These are phyloP conservation scores for Monodelphis domestica DNA, from an alignment of 2,797 vertebrate species.

Conservation along the genomic window DNA sequence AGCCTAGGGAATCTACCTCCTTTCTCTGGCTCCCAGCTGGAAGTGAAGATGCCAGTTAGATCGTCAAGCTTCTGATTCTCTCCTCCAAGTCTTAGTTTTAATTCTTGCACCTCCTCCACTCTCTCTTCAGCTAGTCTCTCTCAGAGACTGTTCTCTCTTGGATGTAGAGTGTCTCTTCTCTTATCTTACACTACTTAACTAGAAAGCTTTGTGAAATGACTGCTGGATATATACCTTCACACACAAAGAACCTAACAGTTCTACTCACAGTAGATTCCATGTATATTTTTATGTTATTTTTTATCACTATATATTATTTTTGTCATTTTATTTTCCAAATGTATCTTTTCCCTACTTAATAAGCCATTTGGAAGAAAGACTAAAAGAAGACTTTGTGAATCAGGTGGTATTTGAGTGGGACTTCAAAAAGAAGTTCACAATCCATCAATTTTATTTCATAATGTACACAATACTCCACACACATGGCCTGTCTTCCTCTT, in stretches of 20 bases:
- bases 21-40: too few relatives aligned
- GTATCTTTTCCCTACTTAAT: background rate
- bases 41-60: too few relatives aligned
- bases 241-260: background rate
- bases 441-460: background rate
- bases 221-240: background rate
- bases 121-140: too few relatives aligned
- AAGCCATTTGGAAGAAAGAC: background rate
- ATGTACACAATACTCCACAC: background rate
- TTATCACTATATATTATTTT: background rate
- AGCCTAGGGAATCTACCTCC: too few relatives aligned
- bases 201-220: background rate
- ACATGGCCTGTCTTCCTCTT: background rate
- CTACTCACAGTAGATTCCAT: background rate
- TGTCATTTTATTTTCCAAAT: background rate
- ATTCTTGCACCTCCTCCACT: too few relatives aligned
- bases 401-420: background rate
- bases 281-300: background rate
- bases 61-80: too few relatives aligned
- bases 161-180: too few relatives aligned
- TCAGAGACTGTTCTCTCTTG: too few relatives aligned
- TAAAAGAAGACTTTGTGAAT: background rate
- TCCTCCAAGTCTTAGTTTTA: too few relatives aligned
- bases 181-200: too few relatives aligned
- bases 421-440: background rate